Conservation (phyloP, 1,140 invertebrate genomes). For the Lepeophtheirus salmonis region DNA sequence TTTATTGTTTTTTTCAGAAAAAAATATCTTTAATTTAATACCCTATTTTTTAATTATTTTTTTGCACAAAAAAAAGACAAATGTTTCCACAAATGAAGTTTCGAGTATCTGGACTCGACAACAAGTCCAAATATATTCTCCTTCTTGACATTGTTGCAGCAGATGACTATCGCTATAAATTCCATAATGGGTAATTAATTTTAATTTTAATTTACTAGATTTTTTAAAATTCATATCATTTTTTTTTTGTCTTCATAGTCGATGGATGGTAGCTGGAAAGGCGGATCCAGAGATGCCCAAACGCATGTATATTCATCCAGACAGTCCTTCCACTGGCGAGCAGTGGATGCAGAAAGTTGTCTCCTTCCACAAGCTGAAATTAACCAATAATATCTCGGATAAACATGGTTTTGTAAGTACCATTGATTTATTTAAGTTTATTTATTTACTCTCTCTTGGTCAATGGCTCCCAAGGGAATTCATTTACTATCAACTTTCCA, state of each 20-base stretch:
- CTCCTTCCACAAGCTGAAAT: slow-evolving; percentile 95
- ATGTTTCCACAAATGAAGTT: slow-evolving; percentile 97
- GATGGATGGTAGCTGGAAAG: slow-evolving; percentile 96
- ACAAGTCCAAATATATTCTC: slow-evolving; percentile 92
- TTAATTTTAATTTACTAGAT: slow-evolving; percentile 30
- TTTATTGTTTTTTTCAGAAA: not conserved
- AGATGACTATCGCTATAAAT: slow-evolving; percentile 94
- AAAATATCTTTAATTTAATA: not conserved
- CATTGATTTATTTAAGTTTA: no score
- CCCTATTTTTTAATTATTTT: slow-evolving; percentile 28
- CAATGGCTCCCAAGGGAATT: no score
- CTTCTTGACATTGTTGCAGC: slow-evolving; percentile 89
- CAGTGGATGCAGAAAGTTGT: slow-evolving; percentile 99
- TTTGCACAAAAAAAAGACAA: no score
- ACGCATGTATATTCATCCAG: slow-evolving; percentile 97
- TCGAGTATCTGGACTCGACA: slow-evolving; percentile 78
- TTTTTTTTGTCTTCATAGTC: slow-evolving; percentile 30
- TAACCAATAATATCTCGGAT: slow-evolving; percentile 98
- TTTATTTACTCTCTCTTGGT: no score
- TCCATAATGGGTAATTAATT: slow-evolving; percentile 62
- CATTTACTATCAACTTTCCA: no score
- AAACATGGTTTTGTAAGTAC: slow-evolving; percentile 98
- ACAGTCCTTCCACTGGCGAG: slow-evolving; percentile 92
- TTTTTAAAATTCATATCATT: not conserved
- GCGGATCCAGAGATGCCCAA: slow-evolving; percentile 98